These are phyloP conservation scores for Tetramorium parvispinum DNA, from an alignment of 1,140 invertebrate species.

Conservation along the genomic window DNA sequence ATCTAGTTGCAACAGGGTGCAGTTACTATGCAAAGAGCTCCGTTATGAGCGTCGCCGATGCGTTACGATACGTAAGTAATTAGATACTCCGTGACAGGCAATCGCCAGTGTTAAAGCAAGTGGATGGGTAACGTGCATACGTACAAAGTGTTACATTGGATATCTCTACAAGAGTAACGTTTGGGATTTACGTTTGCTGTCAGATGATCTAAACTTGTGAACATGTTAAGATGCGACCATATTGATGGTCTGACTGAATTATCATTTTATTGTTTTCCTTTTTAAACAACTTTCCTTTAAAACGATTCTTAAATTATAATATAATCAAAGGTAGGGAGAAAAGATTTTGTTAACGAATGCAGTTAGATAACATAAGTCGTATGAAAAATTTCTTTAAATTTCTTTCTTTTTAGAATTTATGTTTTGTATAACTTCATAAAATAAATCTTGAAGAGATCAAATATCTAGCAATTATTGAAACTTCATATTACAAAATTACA, in stretches of 20 bases:
- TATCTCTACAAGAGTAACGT: not conserved
- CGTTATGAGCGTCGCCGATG: not conserved
- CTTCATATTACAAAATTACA: not conserved
- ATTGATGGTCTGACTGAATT: not conserved
- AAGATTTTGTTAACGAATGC: not conserved
- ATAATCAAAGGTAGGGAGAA: not conserved
- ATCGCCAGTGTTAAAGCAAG: constrained; percentile 40
- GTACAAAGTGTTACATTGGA: constrained; percentile 24
- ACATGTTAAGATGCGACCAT: not conserved
- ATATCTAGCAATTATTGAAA: not conserved
- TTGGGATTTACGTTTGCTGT: constrained; percentile 8
- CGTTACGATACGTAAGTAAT: constrained; percentile 23
- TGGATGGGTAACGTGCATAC: not conserved
- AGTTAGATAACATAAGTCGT: no score
- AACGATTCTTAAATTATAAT: not conserved
- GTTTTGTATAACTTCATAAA: not conserved
- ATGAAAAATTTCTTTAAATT: not conserved
- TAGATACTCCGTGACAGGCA: not conserved
- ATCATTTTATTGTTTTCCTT: not conserved
- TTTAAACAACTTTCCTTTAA: no score
- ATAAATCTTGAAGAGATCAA: not conserved
- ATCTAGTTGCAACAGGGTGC: not conserved
- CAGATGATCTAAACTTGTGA: not conserved
- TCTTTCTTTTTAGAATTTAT: not conserved
- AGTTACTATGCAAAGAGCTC: not conserved